Evolutionary conservation across 2,888 invertebrate genomes (phyloP).

Genomic region (Liodrosophila aerea): DNA sequence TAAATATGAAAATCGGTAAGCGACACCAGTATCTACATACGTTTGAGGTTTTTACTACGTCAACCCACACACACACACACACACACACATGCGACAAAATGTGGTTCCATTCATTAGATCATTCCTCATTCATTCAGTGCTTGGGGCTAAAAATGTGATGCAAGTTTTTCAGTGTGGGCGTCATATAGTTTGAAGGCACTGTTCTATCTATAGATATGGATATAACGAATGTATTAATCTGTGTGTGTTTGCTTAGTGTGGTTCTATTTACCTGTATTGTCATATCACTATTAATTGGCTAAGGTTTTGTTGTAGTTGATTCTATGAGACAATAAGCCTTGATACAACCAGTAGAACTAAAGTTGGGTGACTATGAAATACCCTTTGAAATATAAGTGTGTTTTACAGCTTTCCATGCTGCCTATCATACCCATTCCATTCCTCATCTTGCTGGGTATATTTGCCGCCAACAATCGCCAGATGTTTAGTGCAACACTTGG

Average conservation of each 20-base stretch:
- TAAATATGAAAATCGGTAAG: conserved; percentile 68
- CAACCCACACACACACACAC: conserved; percentile 40
- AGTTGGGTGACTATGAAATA: background rate
- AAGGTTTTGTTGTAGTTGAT: conserved; percentile 29
- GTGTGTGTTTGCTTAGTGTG: background rate
- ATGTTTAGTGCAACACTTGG: conserved; percentile 30
- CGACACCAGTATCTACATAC: conserved; percentile 27
- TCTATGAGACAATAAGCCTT: conserved; percentile 50
- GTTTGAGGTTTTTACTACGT: conserved; percentile 23
- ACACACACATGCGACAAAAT: too few relatives aligned
- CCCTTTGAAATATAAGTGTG: conserved; percentile 4
- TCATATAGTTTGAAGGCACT: conserved; percentile 35
- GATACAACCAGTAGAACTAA: conserved; percentile 15
- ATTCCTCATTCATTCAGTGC: conserved; percentile 48
- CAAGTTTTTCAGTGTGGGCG: conserved; percentile 55
- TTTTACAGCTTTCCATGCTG: too few relatives aligned
- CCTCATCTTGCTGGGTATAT: too few relatives aligned
- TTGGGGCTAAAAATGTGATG: conserved; percentile 23
- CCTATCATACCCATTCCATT: too few relatives aligned
- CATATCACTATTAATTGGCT: conserved; percentile 55
- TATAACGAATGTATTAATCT: conserved; percentile 10
- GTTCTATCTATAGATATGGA: conserved; percentile 61
- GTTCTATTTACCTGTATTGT: conserved; percentile 46
- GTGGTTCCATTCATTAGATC: conserved; percentile 64
- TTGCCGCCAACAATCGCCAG: conserved; percentile 7